Percentiles rank a stretch among this genome's conserved stretches.
Evolutionary conservation across 1,140 invertebrate species (phyloP).

Genomic region (Drosophila ogumai): DNA sequence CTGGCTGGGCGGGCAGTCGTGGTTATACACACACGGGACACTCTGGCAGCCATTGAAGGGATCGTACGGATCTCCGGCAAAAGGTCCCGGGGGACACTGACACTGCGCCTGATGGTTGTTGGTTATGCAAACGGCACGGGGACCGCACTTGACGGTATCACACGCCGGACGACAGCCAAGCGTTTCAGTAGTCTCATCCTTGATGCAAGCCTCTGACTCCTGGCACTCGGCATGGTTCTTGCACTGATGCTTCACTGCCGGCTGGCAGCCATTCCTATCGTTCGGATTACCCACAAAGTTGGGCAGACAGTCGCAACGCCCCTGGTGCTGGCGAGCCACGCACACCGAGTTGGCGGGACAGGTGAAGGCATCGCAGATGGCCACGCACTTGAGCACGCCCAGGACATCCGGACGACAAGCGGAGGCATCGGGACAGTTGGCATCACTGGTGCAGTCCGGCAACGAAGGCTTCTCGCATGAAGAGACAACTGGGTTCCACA

Average conservation of each 20-base stretch:
- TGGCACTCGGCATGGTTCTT: constrained; percentile 91
- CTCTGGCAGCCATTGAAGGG: constrained; percentile 89
- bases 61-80: constrained; percentile 93
- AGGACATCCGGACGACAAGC: constrained; percentile 93
- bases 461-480: constrained; percentile 93
- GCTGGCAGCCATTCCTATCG: constrained; percentile 93
- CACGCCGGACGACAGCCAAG: constrained; percentile 91
- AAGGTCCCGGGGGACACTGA: constrained; percentile 93
- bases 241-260: constrained; percentile 90
- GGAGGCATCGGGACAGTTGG: constrained; percentile 89
- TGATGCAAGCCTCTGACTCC: constrained; percentile 91
- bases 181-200: constrained; percentile 79
- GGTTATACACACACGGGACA: constrained; percentile 94
- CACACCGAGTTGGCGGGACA: constrained; percentile 94
- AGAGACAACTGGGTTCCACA: constrained; percentile 93
- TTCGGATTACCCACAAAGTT: constrained; percentile 95
- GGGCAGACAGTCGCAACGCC: constrained; percentile 91
- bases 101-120: constrained; percentile 95
- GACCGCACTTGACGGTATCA: constrained; percentile 91
- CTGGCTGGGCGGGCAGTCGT: constrained; percentile 91
- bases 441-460: constrained; percentile 90
- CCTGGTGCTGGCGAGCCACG: constrained; percentile 90
- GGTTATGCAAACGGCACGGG: constrained; percentile 93
- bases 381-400: constrained; percentile 92
- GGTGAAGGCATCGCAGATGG: constrained; percentile 91